A percentile compares a stretch with the other conserved stretches of the same genome.
Evolutionary conservation across 1,140 invertebrate genomes (phyloP).

Genomic region (Rhyacophila brunnea): DNA sequence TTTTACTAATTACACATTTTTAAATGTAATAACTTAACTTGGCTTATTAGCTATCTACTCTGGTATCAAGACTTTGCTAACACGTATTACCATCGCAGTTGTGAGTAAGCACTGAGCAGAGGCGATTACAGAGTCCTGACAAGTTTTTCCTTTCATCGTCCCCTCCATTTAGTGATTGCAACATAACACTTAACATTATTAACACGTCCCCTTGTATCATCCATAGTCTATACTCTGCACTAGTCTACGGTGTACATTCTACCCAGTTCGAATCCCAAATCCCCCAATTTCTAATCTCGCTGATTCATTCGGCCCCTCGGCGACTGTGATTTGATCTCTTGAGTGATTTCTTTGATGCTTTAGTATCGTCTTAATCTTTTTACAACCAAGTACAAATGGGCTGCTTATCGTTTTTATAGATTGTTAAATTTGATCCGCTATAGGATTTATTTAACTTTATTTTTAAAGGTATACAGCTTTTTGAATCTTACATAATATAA

Average conservation of each 20-base stretch:
- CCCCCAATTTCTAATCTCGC: slow-evolving; percentile 29
- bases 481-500: too few relatives aligned
- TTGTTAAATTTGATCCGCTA: too few relatives aligned
- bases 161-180: slow-evolving; percentile 30
- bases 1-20: too few relatives aligned
- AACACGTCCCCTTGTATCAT: slow-evolving; percentile 22
- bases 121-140: slow-evolving; percentile 26
- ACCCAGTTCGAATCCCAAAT: neutral
- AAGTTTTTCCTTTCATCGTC: slow-evolving; percentile 35
- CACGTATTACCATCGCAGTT: neutral
- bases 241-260: too few relatives aligned
- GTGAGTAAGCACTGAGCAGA: slow-evolving; percentile 14
- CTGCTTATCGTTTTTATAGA: too few relatives aligned
- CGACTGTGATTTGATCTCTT: slow-evolving; percentile 32
- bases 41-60: too few relatives aligned
- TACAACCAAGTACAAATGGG: too few relatives aligned
- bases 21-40: too few relatives aligned
- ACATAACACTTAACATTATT: slow-evolving; percentile 37
- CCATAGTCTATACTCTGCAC: neutral
- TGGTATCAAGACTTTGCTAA: too few relatives aligned
- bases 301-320: slow-evolving; percentile 30
- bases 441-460: too few relatives aligned
- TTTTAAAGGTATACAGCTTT: too few relatives aligned
- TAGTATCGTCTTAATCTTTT: too few relatives aligned
- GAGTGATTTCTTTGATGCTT: slow-evolving; percentile 7